Base-by-base conservation (phyloP, 2,888 invertebrate genomes). In the Zygaena filipendulae region DNA sequence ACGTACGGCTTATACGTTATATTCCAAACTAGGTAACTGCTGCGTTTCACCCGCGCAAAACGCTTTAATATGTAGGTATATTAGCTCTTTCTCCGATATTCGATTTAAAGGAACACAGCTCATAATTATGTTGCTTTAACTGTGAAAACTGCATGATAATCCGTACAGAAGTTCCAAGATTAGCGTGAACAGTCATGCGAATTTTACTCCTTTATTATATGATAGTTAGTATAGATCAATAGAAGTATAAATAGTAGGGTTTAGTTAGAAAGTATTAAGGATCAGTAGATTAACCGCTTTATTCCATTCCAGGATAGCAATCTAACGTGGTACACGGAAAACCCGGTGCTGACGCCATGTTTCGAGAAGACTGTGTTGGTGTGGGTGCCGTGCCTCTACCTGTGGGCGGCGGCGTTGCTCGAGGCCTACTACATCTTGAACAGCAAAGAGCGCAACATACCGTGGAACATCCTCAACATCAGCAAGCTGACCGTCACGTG, bases 301-400 rank as follows among this genome's bases (percentile, higher is more conserved):
- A 11, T 35, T 35, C 35, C 16, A 44, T 83, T 84, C 40, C 79
- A 97, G 97, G 87, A 95, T 72, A 57, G 69, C 40, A 82, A 85
- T 42, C 54, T 87, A 47, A 86, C 92, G 31, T 95, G 95, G 95
- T 59, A 89, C 52, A 90, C 95, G 10, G 79, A 84, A 4, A 83
- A 87, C 62, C 97, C 95, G 19, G 89, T 92, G 57, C 82, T 97
- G 43, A 92, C 97, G 38, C 84, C 84, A 56, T 98, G 97, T 68
- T 96, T 97, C 67, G 90, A 96, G 70, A 89, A 90, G 61, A 96
- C 97, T 1, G 87, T 91, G 1, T 69, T 97, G 13, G 82, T 94
- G 26, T 98, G 97, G 96, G 70, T 85, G 18, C 97, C 97, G 1
- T 93, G 94, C 62, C 81, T 84, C 27, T 92, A 92, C 61, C 75